phyloP scores from a whole-genome alignment of 2,797 vertebrate genomes.

The Sebastes oblongus region DNA sequence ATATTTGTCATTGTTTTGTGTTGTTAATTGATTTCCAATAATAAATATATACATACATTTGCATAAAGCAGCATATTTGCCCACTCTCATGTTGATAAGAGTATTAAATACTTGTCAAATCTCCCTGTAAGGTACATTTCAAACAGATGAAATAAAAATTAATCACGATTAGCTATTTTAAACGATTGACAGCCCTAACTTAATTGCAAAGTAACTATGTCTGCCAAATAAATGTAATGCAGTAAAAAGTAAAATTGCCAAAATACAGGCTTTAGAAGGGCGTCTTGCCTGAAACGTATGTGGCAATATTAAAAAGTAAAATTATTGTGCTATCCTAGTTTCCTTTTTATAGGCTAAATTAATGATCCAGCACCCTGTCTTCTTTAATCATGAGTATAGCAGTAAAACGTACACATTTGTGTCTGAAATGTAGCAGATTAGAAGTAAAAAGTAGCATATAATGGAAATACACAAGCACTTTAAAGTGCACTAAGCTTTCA shows the following conservation, averaged over 20 bases:
- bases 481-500: background rate
- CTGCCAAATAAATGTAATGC: background rate
- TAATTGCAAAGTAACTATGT: background rate
- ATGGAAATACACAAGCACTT: background rate
- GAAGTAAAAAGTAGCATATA: background rate
- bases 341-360: background rate
- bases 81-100: no score
- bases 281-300: background rate
- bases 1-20: no score
- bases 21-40: no score
- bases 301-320: background rate
- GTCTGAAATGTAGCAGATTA: background rate
- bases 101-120: no score
- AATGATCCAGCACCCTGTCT: no score
- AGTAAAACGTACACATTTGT: background rate
- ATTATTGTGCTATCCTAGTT: rapidly evolving
- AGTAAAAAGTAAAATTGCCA: background rate
- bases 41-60: no score
- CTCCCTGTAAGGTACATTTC: no score
- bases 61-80: no score
- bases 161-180: no score
- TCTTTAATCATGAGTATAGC: background rate
- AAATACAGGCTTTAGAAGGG: rapidly evolving
- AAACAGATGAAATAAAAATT: no score
- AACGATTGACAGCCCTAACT: no score